Percentiles rank a stretch among this genome's conserved stretches.
Evolutionary conservation across 2,888 invertebrate genomes (phyloP).

Genomic region (Lamproptera curius): DNA sequence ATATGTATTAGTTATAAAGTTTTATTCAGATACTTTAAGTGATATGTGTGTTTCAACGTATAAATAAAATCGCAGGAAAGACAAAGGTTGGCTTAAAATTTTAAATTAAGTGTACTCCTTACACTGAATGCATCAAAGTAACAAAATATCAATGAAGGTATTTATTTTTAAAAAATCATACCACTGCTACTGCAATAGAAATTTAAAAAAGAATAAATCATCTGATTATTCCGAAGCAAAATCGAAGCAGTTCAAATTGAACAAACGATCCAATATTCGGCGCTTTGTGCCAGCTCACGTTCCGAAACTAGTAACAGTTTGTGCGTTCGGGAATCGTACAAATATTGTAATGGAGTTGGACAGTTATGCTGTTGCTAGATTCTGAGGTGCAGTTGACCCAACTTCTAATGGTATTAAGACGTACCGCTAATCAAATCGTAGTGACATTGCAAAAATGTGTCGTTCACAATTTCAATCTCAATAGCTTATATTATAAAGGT

Average conservation of each 20-base stretch:
- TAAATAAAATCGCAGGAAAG: no score
- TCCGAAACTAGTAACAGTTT: slow-evolving; percentile 12
- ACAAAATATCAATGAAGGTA: no score
- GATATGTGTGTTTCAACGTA: no score
- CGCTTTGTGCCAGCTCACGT: slow-evolving; percentile 32
- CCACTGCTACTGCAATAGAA: neutral
- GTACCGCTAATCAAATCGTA: slow-evolving; percentile 39
- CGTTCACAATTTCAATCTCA: no score
- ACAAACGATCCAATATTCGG: slow-evolving; percentile 39
- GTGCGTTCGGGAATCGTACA: slow-evolving; percentile 2
- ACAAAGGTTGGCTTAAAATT: no score
- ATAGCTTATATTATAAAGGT: no score
- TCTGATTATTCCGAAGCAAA: no score
- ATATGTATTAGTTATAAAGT: no score
- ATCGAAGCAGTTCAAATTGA: slow-evolving; percentile 46
- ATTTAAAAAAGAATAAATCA: neutral
- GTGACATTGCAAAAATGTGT: slow-evolving; percentile 27
- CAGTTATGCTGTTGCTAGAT: slow-evolving; percentile 31
- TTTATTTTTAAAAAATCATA: no score
- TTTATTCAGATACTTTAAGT: no score
- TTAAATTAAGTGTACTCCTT: no score
- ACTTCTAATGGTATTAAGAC: slow-evolving; percentile 24
- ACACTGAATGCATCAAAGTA: no score
- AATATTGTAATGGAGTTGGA: slow-evolving; percentile 20
- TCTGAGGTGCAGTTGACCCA: slow-evolving; percentile 29